A percentile compares a stretch with the other conserved stretches of the same genome.
Conservation (phyloP, 2,113 vertebrate genomes). For the Osmerus eperlanus region DNA sequence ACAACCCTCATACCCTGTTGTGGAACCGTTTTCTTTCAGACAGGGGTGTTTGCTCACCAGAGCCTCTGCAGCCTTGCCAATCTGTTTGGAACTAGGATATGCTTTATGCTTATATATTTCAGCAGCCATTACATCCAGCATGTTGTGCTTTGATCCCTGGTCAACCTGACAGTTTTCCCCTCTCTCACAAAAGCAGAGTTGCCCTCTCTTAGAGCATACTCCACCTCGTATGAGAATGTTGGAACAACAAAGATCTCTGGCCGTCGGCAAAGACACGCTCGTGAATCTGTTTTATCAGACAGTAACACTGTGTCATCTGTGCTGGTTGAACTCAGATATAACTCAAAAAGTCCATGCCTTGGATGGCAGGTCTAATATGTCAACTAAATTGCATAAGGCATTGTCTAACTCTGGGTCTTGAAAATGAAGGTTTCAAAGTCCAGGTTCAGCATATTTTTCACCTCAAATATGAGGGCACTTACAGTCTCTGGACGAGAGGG, state of each 20-base stretch:
- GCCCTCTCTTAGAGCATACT: conserved; percentile 17
- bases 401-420: conserved; percentile 25
- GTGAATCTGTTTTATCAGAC: conserved; percentile 8
- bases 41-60: conserved; percentile 29
- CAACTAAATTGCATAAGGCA: conserved; percentile 35
- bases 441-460: conserved; percentile 27
- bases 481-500: conserved; percentile 8
- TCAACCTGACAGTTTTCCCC: neutral
- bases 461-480: too few relatives aligned
- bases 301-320: conserved; percentile 25
- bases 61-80: conserved; percentile 26
- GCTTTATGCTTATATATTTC: conserved; percentile 28
- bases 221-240: conserved; percentile 25
- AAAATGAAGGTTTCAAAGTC: conserved; percentile 28
- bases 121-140: conserved; percentile 1
- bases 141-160: conserved; percentile 16
- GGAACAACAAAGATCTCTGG: conserved; percentile 13
- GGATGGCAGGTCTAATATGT: conserved; percentile 24
- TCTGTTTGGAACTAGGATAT: conserved; percentile 24
- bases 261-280: neutral
- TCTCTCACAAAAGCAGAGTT: conserved; percentile 26
- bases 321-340: conserved; percentile 16
- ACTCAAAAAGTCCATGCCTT: conserved; percentile 21
- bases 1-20: conserved; percentile 23
- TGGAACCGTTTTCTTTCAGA: conserved; percentile 31